Evolutionary conservation across 2,888 invertebrate species (phyloP), one percentile per base, ranked within the genome.

Genomic region (Hedychridium roseum): DNA sequence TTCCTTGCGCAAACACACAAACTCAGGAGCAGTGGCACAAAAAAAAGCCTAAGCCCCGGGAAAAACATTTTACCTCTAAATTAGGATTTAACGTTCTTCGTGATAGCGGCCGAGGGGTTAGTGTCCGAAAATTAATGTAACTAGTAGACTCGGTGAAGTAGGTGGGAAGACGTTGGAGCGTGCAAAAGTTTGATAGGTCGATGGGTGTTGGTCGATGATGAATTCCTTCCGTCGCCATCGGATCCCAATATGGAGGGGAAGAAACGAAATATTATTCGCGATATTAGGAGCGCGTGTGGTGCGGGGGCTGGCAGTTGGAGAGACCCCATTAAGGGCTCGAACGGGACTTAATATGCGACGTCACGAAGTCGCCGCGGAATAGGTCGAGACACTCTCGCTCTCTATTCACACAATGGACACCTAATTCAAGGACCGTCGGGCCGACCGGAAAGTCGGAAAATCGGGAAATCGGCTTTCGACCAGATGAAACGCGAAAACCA

Each of bases 391-490:
- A 39, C 44, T 7, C 42, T 32, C 16, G 30, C 50, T 58, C 54
- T 48, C 37, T 28, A 41, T 34, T 41, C 52, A 61, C 63, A 74
- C 74, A 74, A 74, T 74, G 67, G 66, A 57, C 66, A 65, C 52
- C 74, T 73, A 74, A 75, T 76, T 74, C 73, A 60, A 65, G 68
- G 56, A 57, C 54, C 63, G 54, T 52, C n/a, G n/a, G n/a, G n/a
- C n/a, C 52, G 52, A 15, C 37, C 36, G 57, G 54, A 59, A 70
- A 64, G 68, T 69, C 64, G 66, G 61, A 62, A 76, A 77, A 78
- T 78, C 76, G 71, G 73, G 71, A 78, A 79, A 79, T 78, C 78
- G 76, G 78, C 76, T 78, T 78, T 78, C 57, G 70, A 62, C 67
- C 69, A 64, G 61, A 68, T 70, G 72, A 73, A 72, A 73, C 70